Evolutionary conservation across 1,140 invertebrate genomes (phyloP).

Genomic region (Procambarus clarkii): DNA sequence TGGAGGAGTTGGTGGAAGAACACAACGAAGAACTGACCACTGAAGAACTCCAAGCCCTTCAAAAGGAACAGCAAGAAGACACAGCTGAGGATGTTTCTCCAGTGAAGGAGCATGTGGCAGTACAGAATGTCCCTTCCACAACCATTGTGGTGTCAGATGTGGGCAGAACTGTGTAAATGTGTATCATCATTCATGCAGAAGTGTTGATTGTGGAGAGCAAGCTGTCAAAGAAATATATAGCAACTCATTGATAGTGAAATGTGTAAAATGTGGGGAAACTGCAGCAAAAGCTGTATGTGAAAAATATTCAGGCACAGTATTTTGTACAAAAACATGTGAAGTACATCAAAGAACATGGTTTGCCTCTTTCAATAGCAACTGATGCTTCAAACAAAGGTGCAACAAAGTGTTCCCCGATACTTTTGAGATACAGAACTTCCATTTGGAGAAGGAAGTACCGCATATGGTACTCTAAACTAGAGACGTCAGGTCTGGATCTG

Average conservation of each 20-base stretch:
- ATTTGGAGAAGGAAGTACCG: neutral
- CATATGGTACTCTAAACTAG: neutral
- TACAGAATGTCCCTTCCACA: too few relatives aligned
- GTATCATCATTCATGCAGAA: too few relatives aligned
- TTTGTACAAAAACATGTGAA: constrained; percentile 26
- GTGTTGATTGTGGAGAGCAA: too few relatives aligned
- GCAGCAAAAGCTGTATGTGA: neutral
- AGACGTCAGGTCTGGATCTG: neutral
- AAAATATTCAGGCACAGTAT: constrained; percentile 21
- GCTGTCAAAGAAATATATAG: too few relatives aligned
- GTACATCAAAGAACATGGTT: constrained; percentile 24
- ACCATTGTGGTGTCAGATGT: neutral
- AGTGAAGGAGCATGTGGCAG: too few relatives aligned
- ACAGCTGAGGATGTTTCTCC: too few relatives aligned
- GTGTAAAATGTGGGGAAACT: neutral
- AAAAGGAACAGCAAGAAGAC: too few relatives aligned
- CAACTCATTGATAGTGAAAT: neutral
- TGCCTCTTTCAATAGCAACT: constrained; percentile 29
- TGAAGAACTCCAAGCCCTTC: too few relatives aligned
- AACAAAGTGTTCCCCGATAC: constrained; percentile 22
- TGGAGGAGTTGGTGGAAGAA: too few relatives aligned
- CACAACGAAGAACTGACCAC: too few relatives aligned
- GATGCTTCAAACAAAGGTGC: constrained; percentile 21
- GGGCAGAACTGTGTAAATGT: neutral
- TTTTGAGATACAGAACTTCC: constrained; percentile 29